Evolutionary conservation across 2,888 invertebrate genomes (phyloP), one percentile per base, ranked within the genome.

Genomic region (Macaria notata): DNA sequence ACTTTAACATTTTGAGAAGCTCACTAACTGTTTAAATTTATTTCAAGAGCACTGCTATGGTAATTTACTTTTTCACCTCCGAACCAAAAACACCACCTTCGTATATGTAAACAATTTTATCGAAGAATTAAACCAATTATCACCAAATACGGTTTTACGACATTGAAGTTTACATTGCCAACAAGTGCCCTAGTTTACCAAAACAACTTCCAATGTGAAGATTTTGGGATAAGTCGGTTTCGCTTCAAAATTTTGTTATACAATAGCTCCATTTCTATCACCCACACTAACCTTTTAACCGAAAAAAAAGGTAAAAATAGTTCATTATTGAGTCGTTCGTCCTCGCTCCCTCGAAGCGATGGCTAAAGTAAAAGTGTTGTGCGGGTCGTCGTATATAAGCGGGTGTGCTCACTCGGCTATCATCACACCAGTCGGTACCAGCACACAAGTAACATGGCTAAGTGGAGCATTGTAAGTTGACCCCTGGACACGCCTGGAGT

Each of bases 291-390:
- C 64, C 66, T 65, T 68, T 63, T 67, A 64, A 65, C 66, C 65
- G 48, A 59, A 66, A 73, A 75, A 72, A 50, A 9, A 41, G 9
- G n/a, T 9, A 41, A 41, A 82, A 80, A 85, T 83, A 75, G 83
- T 80, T 67, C 79, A 83, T 79, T 78, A 75, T 76, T 76, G 80
- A 79, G 72, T 74, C 74, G 71, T 81, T 86, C 84, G 86, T 86
- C 84, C 84, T 86, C 87, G 83, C 54, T 66, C 73, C 63, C 65
- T 70, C 71, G 66, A 64, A 76, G 72, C 81, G 81, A 79, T 79
- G 75, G 69, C 71, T 72, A 75, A 86, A 88, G 90, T 89, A 88
- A 91, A 91, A 90, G 90, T 88, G 82, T 72, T 65, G 79, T 83
- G 81, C 81, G 83, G 83, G 71, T 79, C 77, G 75, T 73, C 69